Conservation (phyloP, 2,888 invertebrate species). For the Cerastoderma edule region DNA sequence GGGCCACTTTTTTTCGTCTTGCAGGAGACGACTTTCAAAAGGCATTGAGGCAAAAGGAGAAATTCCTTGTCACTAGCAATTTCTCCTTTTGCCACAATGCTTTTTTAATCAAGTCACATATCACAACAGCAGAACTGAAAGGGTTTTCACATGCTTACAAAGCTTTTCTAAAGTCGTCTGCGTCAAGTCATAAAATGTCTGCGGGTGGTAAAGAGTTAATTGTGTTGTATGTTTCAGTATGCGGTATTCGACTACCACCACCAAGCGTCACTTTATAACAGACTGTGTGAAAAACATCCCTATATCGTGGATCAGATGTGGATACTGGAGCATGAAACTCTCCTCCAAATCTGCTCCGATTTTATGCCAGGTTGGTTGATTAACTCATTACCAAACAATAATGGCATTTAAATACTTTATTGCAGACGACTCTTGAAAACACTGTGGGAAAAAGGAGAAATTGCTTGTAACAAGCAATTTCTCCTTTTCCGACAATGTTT, state of each 20-base stretch:
- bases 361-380: conserved; percentile 41
- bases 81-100: conserved; percentile 2
- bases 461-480: no score
- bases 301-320: conserved; percentile 42
- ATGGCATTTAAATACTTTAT: no score
- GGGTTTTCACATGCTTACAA: background rate
- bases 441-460: no score
- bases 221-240: conserved; percentile 44
- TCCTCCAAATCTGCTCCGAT: conserved; percentile 43
- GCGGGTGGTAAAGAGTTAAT: background rate
- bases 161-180: background rate
- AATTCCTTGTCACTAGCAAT: background rate
- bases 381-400: no score
- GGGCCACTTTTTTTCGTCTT: no score
- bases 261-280: conserved; percentile 32
- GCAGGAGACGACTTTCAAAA: no score
- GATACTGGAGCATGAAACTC: conserved; percentile 45
- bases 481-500: no score
- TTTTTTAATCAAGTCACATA: background rate
- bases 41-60: conserved; percentile 2
- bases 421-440: no score
- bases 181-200: background rate
- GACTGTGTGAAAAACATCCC: conserved; percentile 27
- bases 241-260: conserved; percentile 42
- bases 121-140: background rate